phyloP scores from a whole-genome alignment of 1,140 invertebrate genomes.

The Colletes latitarsis region DNA sequence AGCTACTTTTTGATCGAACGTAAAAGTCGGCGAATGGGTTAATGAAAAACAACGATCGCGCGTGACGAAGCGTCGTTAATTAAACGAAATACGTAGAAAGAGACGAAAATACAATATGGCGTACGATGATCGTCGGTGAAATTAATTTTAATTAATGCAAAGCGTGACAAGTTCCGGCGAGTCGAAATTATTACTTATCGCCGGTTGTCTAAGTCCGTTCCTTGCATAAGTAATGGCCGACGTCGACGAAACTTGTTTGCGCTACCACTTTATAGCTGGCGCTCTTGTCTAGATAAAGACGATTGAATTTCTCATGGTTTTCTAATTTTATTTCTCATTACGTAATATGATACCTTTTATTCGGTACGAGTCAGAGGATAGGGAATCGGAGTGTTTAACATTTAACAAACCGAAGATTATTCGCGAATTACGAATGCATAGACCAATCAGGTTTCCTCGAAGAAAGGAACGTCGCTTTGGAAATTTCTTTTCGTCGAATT shows the following conservation, averaged over 20 bases:
- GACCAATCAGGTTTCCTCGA: not conserved
- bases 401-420: too few species aligned
- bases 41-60: not conserved
- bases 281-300: too few species aligned
- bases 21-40: not conserved
- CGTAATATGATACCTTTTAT: too few species aligned
- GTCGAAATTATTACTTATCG: not conserved
- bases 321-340: too few species aligned
- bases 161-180: not conserved
- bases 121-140: not conserved
- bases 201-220: not conserved
- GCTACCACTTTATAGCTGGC: too few species aligned
- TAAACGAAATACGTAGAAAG: too few species aligned
- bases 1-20: not conserved
- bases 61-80: not conserved
- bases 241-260: too few species aligned
- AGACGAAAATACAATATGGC: too few species aligned
- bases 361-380: too few species aligned
- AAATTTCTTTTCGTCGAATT: constrained; percentile 3
- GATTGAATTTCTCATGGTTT: too few species aligned
- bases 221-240: not conserved
- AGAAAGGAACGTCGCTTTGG: not conserved
- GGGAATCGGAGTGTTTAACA: too few species aligned
- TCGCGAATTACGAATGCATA: not conserved
- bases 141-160: constrained; percentile 17